A percentile compares a stretch with the other conserved stretches of the same genome.
phyloP scores from a whole-genome alignment of 2,113 vertebrate genomes.

The Sylvietta virens region DNA sequence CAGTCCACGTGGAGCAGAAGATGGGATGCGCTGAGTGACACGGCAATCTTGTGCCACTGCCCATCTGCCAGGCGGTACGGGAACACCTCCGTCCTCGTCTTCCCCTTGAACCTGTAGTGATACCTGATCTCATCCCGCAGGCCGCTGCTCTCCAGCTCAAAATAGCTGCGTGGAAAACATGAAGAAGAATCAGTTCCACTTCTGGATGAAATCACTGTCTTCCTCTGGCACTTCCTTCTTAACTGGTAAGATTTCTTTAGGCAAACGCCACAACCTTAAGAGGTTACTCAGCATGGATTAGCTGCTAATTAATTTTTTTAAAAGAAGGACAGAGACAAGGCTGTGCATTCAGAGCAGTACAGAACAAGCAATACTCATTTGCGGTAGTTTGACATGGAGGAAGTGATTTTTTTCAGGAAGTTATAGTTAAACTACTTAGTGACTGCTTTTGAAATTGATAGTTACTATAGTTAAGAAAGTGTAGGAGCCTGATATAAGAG shows the following conservation, averaged over 20 bases:
- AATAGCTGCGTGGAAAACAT: slow-evolving; percentile 78
- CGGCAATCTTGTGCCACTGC: slow-evolving; percentile 87
- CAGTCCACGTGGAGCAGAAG: slow-evolving; percentile 91
- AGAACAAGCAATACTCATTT: neutral
- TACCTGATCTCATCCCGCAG: slow-evolving; percentile 90
- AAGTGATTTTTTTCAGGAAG: too few species aligned
- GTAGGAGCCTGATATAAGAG: too few species aligned
- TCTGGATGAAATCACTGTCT: neutral
- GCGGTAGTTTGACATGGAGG: too few species aligned
- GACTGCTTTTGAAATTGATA: too few species aligned
- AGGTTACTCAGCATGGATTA: neutral
- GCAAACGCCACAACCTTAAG: neutral
- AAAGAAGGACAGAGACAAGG: neutral
- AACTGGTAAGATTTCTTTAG: neutral
- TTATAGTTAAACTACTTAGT: too few species aligned
- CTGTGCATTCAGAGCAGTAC: neutral
- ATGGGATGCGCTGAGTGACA: slow-evolving; percentile 88
- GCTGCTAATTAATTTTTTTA: neutral
- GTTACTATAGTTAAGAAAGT: too few species aligned
- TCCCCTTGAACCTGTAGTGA: slow-evolving; percentile 86
- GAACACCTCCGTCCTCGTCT: slow-evolving; percentile 86
- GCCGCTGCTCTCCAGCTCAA: slow-evolving; percentile 95
- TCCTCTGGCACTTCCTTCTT: neutral
- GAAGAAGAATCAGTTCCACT: neutral
- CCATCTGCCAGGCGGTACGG: slow-evolving; percentile 92